Percentiles rank a stretch among this genome's conserved stretches.
Conservation (phyloP, 2,113 vertebrate species). For the Nestor notabilis region DNA sequence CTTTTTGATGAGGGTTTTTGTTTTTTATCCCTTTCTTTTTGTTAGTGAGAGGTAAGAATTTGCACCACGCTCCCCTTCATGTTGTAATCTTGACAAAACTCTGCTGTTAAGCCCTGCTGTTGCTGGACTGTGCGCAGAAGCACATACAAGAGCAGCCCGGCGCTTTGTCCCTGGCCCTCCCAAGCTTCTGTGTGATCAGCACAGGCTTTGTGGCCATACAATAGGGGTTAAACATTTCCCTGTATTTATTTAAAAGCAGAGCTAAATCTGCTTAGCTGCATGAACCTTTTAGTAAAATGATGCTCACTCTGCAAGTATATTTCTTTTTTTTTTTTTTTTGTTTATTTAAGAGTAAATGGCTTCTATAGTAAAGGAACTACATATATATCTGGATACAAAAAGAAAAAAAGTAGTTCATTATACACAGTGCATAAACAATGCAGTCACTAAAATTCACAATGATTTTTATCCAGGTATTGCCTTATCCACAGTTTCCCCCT, state of each 20-base stretch:
- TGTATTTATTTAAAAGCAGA: slow-evolving; percentile 78
- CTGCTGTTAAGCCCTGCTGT: slow-evolving; percentile 26
- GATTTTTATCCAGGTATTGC: not conserved
- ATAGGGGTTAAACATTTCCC: slow-evolving; percentile 90
- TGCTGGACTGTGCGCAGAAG: slow-evolving; percentile 44
- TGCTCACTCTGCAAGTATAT: not conserved
- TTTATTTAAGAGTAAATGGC: not conserved
- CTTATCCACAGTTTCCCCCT: not conserved
- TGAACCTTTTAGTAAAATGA: slow-evolving; percentile 58
- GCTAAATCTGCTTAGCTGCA: slow-evolving; percentile 65
- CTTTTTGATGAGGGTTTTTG: not conserved
- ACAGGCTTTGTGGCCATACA: slow-evolving; percentile 88
- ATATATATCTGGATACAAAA: not conserved
- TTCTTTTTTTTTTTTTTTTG: not conserved
- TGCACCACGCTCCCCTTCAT: not conserved
- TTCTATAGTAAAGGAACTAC: not conserved
- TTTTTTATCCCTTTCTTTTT: not conserved
- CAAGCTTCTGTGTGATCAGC: slow-evolving; percentile 84
- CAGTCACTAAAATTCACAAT: not conserved
- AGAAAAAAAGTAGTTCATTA: not conserved
- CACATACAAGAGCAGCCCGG: slow-evolving; percentile 51
- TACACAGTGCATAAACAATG: not conserved
- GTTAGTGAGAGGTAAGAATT: slow-evolving; percentile 25
- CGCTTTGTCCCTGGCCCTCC: slow-evolving; percentile 64
- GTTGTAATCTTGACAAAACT: slow-evolving; percentile 70